Conservation (phyloP, 2,888 invertebrate species). For the Lasioglossum calceatum region DNA sequence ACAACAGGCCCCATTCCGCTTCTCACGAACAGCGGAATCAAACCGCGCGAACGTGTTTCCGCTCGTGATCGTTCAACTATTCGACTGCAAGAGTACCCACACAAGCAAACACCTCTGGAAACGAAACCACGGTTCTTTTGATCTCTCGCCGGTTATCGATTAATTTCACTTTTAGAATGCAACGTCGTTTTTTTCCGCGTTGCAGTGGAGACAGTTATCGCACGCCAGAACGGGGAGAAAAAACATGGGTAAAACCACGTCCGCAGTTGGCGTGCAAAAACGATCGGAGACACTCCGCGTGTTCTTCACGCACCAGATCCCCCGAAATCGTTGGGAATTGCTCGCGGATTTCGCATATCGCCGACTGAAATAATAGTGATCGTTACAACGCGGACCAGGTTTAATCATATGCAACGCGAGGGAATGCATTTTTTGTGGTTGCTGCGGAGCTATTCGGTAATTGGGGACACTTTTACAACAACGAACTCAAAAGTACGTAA, state of each 20-base stretch:
- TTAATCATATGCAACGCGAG: neutral
- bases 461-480: neutral
- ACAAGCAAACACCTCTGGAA: neutral
- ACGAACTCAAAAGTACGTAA: neutral
- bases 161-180: neutral
- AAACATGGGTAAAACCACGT: neutral
- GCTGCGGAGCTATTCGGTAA: neutral
- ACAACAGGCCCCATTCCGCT: slow-evolving; percentile 7
- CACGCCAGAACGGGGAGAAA: neutral
- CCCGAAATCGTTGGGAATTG: slow-evolving; percentile 24
- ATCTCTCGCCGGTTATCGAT: neutral
- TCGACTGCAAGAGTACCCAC: neutral
- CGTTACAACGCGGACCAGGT: neutral
- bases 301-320: slow-evolving; percentile 60
- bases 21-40: neutral
- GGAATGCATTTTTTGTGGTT: neutral
- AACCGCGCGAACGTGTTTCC: neutral
- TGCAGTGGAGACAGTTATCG: neutral
- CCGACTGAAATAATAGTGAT: neutral
- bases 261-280: neutral
- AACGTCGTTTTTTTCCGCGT: neutral
- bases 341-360: slow-evolving; percentile 8
- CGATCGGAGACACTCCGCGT: slow-evolving; percentile 43
- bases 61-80: neutral
- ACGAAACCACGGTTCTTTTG: neutral